These are phyloP conservation scores for Ceratosolen fusciceps DNA, from an alignment of 1,140 invertebrate species.

Conservation along the genomic window DNA sequence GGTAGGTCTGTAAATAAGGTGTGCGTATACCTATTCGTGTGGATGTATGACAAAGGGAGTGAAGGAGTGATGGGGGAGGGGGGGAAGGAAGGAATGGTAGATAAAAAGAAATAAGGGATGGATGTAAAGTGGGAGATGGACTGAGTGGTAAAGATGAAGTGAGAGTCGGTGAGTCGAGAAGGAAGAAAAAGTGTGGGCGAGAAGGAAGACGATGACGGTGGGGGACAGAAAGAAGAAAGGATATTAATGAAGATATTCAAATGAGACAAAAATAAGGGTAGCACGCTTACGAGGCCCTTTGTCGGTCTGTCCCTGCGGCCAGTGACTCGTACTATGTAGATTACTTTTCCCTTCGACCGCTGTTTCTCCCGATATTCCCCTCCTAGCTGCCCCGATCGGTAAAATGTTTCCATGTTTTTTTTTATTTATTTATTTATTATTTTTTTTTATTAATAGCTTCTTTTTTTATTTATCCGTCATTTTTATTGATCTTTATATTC, in stretches of 20 bases:
- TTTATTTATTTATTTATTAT: too few species aligned
- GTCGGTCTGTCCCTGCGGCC: constrained; percentile 56
- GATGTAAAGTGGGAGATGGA: not conserved
- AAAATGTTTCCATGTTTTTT: too few species aligned
- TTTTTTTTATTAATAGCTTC: too few species aligned
- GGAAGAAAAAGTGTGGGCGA: constrained; percentile 8
- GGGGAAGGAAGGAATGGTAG: not conserved
- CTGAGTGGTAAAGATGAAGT: not conserved
- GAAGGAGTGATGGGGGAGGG: not conserved
- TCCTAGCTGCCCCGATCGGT: not conserved
- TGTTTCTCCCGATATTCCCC: constrained; percentile 13
- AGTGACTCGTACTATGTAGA: constrained; percentile 63
- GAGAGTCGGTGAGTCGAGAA: not conserved
- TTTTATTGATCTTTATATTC: too few species aligned
- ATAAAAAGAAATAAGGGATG: not conserved
- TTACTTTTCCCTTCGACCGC: constrained; percentile 45
- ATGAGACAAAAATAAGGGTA: constrained; percentile 62
- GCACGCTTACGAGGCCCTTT: constrained; percentile 52
- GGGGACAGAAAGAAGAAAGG: constrained; percentile 51
- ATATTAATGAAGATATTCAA: constrained; percentile 69
- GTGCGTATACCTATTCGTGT: too few species aligned
- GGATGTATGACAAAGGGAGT: too few species aligned
- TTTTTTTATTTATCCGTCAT: too few species aligned
- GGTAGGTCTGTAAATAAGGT: too few species aligned
- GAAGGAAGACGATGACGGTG: constrained; percentile 29